Evolutionary conservation across 92 coral and sea anemone genomes (phyloP), one percentile per base, ranked within the genome.

Genomic region (Umimayanthus chanpuru): DNA sequence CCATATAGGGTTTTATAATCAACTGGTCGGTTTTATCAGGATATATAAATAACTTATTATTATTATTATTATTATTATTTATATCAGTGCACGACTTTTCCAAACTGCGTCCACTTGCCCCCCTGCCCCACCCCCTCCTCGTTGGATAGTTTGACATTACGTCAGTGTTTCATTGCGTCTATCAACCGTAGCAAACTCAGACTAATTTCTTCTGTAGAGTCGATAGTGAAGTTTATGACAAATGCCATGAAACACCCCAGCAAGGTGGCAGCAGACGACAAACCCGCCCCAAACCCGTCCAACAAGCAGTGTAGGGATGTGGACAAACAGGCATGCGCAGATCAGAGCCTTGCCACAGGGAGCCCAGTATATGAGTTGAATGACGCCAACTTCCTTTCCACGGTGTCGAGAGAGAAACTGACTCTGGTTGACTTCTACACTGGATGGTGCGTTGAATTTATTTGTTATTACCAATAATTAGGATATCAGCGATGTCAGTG

Each of bases 371-470:
- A 32, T 21, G 87, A 83, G 41, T 36, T 83, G 43, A 83, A 47
- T 70, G 87, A 83, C 21, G 78, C 67, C 21, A 83, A 21, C 65
- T 83, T 83, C 64, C 26, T 83, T 70, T 71, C 87, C 0, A 21
- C 87, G 25, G 73, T 83, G 23, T 83, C 87, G 26, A 83, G 67
- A 25, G 21, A 44, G 20, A 32, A 83, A 50, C 79, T 53, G 3
- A 83, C 87, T 0, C 16, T 83, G 64, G 47, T 83, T 44, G 87
- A 83, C 67, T 83, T 83, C 43, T 83, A 83, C 87, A 83, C 87
- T 23, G 87, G 87, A 29, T 83, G 87, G 87, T 83, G 32, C 43
- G 87, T 26, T 20, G 25, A 4, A 15, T 4, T 28, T 1, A 49
- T 79, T 79, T 26, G 56, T n/a, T 39, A 79, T 16, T 49, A 61